Conservation (phyloP, 92 coral and sea anemone genomes). For the Paragorgia papillata region DNA sequence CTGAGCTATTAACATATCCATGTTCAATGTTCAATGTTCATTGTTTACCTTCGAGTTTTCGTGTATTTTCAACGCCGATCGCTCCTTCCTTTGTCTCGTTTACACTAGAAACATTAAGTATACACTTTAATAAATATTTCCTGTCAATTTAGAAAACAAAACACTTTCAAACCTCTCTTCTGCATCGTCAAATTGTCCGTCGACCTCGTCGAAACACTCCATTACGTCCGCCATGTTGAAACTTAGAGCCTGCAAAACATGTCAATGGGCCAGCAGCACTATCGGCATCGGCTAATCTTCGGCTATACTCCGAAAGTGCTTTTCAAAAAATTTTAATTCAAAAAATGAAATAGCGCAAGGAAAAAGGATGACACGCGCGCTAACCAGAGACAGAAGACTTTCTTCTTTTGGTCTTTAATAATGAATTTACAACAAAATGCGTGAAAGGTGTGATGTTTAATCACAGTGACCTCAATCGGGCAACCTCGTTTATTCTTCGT, state of each 20-base stretch:
- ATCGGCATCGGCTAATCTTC: too few relatives aligned
- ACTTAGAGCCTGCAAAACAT: slow-evolving; percentile 14
- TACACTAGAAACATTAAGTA: slow-evolving; percentile 4
- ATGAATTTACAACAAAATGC: too few relatives aligned
- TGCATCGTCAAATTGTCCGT: slow-evolving; percentile 97
- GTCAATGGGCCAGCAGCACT: not conserved
- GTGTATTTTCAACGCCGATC: not conserved
- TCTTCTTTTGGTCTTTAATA: too few relatives aligned
- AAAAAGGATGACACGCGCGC: too few relatives aligned
- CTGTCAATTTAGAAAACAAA: not conserved
- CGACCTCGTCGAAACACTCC: slow-evolving; percentile 4
- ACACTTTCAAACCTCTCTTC: slow-evolving; percentile 51
- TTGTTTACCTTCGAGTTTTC: not conserved
- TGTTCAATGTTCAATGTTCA: not conserved
- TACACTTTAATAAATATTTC: not conserved
- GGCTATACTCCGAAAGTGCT: too few relatives aligned
- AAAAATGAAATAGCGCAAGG: too few relatives aligned
- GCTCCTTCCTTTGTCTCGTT: not conserved
- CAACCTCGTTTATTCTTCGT: too few relatives aligned
- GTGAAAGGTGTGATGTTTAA: too few relatives aligned
- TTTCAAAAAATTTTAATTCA: too few relatives aligned
- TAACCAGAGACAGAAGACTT: too few relatives aligned
- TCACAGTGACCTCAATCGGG: too few relatives aligned
- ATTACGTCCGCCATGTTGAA: slow-evolving; percentile 29
- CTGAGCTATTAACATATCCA: not conserved